These are phyloP conservation scores for Oncorhynchus tshawytscha DNA, from an alignment of 2,113 vertebrate genomes.

Conservation along the genomic window DNA sequence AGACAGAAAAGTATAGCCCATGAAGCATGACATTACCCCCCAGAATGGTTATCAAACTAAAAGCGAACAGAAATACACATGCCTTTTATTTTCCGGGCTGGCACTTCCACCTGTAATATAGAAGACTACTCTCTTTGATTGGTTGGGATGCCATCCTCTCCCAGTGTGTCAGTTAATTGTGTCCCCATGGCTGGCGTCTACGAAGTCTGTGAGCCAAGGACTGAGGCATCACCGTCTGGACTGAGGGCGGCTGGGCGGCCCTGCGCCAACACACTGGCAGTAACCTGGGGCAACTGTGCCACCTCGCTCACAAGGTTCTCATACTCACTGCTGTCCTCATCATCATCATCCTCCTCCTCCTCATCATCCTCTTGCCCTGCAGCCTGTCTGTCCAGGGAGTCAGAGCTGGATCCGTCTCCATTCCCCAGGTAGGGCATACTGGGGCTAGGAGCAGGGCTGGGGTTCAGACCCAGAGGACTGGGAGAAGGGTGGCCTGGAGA, in stretches of 20 bases:
- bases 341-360: constrained; percentile 68
- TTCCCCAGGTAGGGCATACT: constrained; percentile 78
- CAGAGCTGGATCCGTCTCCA: constrained; percentile 78
- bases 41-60: constrained; percentile 60
- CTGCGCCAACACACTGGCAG: constrained; percentile 74
- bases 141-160: constrained; percentile 48
- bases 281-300: constrained; percentile 73
- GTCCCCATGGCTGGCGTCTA: constrained; percentile 60
- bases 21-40: constrained; percentile 53
- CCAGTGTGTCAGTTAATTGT: constrained; percentile 44
- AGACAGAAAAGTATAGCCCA: background rate
- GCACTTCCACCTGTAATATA: constrained; percentile 57
- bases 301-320: constrained; percentile 88
- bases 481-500: constrained; percentile 85
- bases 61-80: constrained; percentile 54
- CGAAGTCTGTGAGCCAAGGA: constrained; percentile 79
- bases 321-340: constrained; percentile 93
- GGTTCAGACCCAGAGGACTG: constrained; percentile 49
- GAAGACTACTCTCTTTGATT: constrained; percentile 54
- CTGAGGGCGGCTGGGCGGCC: constrained; percentile 78
- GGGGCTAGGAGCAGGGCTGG: constrained; percentile 59
- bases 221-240: constrained; percentile 83
- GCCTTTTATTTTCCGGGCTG: constrained; percentile 65
- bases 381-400: constrained; percentile 75
- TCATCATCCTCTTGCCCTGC: constrained; percentile 76